These are phyloP conservation scores for Gryllus longicercus DNA, from an alignment of 2,888 invertebrate species.

Conservation along the genomic window DNA sequence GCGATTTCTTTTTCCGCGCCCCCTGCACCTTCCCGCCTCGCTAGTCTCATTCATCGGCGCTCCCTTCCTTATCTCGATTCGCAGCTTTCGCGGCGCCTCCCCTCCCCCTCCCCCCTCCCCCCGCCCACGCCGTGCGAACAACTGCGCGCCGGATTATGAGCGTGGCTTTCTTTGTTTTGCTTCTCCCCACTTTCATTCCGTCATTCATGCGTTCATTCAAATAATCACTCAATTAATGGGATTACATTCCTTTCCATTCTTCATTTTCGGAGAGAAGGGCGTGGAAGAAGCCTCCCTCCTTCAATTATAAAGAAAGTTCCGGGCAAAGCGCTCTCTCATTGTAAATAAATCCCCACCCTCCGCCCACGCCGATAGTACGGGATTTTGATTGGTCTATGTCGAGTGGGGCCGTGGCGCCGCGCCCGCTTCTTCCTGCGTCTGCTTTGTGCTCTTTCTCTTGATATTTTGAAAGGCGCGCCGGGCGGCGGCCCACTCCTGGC, in stretches of 20 bases:
- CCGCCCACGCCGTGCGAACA: not conserved
- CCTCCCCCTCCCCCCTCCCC: not conserved
- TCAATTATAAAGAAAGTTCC: not conserved
- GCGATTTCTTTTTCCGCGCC: not conserved
- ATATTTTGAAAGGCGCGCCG: not conserved
- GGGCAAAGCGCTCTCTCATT: not conserved
- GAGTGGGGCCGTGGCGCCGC: not conserved
- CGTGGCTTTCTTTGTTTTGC: conserved; percentile 17
- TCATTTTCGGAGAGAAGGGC: conserved; percentile 8
- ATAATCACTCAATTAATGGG: conserved; percentile 17
- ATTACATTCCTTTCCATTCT: conserved; percentile 17
- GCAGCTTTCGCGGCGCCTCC: not conserved
- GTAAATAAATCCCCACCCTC: not conserved
- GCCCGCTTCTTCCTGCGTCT: not conserved
- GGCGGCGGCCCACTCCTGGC: not conserved
- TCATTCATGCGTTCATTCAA: conserved; percentile 17
- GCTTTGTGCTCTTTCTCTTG: not conserved
- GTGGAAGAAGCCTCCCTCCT: not conserved
- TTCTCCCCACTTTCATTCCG: conserved; percentile 1
- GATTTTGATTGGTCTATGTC: not conserved
- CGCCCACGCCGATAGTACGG: not conserved
- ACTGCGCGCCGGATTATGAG: not conserved
- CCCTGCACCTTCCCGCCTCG: not conserved
- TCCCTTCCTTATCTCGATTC: not conserved
- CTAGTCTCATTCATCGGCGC: not conserved